Conservation (phyloP, 2,113 vertebrate species). For the Plecotus auritus region DNA sequence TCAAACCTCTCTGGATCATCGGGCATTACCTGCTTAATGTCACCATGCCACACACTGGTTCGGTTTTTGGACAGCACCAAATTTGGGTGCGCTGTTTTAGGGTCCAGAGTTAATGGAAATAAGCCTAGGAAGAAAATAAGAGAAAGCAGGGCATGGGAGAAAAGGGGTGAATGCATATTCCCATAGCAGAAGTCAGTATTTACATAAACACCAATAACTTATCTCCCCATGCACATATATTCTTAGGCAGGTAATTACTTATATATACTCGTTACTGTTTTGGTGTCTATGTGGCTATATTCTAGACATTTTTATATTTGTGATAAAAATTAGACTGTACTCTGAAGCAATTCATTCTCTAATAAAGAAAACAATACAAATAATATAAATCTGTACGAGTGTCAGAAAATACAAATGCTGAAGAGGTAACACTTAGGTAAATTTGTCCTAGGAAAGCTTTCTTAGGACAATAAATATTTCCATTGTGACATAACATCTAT, state of each 20-base stretch:
- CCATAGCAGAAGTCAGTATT: neutral
- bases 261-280: neutral
- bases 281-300: neutral
- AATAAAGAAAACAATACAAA: neutral
- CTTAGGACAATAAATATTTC: neutral
- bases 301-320: slow-evolving; percentile 38
- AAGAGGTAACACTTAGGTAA: neutral
- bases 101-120: slow-evolving; percentile 75
- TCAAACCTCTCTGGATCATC: slow-evolving; percentile 78
- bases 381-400: neutral
- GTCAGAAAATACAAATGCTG: neutral
- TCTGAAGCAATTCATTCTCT: neutral
- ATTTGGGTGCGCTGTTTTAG: slow-evolving; percentile 79
- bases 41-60: slow-evolving; percentile 74
- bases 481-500: neutral
- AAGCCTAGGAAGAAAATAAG: slow-evolving; percentile 66
- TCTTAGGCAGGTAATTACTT: neutral
- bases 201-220: neutral
- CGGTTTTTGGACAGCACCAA: slow-evolving; percentile 73
- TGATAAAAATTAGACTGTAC: slow-evolving; percentile 20
- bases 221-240: neutral
- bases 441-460: neutral
- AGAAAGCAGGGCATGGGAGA: neutral
- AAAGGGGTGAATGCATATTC: neutral
- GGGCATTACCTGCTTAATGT: slow-evolving; percentile 68